A percentile compares a stretch with the other conserved stretches of the same genome.
phyloP scores from a whole-genome alignment of 2,888 invertebrate species.

The Arge pagana region DNA sequence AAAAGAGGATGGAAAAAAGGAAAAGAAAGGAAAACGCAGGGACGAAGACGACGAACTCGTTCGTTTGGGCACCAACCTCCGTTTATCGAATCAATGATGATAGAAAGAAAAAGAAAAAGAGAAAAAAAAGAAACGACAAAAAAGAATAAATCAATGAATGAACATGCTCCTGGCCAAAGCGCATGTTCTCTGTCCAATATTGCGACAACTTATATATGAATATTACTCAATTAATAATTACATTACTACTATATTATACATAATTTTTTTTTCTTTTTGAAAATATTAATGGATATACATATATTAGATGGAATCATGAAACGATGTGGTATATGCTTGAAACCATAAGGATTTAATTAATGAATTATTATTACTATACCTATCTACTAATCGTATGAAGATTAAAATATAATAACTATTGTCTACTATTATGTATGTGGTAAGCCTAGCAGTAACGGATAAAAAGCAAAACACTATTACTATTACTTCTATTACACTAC shows the following conservation, averaged over 20 bases:
- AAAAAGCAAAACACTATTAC: constrained; percentile 22
- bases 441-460: constrained; percentile 25
- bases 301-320: constrained; percentile 21
- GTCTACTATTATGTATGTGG: constrained; percentile 33
- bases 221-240: constrained; percentile 20
- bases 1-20: no score
- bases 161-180: constrained; percentile 44
- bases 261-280: constrained; percentile 1
- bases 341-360: constrained; percentile 22
- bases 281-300: constrained; percentile 20
- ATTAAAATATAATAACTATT: constrained; percentile 22
- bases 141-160: constrained; percentile 17
- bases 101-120: background rate
- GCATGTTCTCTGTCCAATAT: constrained; percentile 44
- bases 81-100: no score
- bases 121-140: constrained; percentile 5
- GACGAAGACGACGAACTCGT: no score
- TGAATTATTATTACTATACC: constrained; percentile 22
- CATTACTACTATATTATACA: constrained; percentile 19
- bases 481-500: constrained; percentile 25
- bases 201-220: constrained; percentile 22
- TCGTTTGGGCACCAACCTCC: no score
- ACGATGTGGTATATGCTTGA: constrained; percentile 23
- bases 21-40: no score
- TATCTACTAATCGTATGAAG: constrained; percentile 22